Conservation (phyloP, 64 coral and sea anemone species). For the Porites australiensis region DNA sequence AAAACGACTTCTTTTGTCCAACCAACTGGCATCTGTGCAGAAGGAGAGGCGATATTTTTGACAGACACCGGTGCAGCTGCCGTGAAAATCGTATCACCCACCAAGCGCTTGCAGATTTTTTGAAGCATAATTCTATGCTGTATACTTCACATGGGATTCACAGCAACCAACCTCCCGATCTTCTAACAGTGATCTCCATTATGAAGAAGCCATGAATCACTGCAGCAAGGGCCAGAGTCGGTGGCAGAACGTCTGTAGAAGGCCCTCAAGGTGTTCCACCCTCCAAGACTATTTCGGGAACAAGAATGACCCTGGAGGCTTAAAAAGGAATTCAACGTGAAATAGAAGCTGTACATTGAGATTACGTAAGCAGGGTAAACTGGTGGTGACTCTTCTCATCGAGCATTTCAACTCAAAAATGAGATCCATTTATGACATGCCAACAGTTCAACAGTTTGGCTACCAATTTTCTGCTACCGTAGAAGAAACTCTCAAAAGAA, state of each 20-base stretch:
- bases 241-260: background rate
- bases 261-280: background rate
- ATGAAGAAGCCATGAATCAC: background rate
- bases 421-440: conserved; percentile 3
- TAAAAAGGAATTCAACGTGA: no score
- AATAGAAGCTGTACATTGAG: no score
- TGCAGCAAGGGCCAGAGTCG: background rate
- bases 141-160: conserved; percentile 39
- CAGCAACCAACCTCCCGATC: conserved; percentile 11
- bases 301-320: background rate
- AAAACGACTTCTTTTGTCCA: conserved; percentile 48
- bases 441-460: conserved; percentile 3
- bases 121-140: conserved; percentile 27
- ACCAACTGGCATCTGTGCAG: conserved; percentile 47
- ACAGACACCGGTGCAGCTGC: conserved; percentile 44
- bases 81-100: conserved; percentile 18
- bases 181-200: conserved; percentile 24
- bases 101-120: conserved; percentile 28
- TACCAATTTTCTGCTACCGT: background rate
- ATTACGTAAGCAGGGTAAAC: no score
- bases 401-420: background rate
- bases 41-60: conserved; percentile 31
- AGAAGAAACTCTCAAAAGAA: conserved; percentile 23
- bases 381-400: no score
- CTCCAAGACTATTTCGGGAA: background rate